Conservation (phyloP, 2,113 vertebrate species). For the Oophaga pumilio region DNA sequence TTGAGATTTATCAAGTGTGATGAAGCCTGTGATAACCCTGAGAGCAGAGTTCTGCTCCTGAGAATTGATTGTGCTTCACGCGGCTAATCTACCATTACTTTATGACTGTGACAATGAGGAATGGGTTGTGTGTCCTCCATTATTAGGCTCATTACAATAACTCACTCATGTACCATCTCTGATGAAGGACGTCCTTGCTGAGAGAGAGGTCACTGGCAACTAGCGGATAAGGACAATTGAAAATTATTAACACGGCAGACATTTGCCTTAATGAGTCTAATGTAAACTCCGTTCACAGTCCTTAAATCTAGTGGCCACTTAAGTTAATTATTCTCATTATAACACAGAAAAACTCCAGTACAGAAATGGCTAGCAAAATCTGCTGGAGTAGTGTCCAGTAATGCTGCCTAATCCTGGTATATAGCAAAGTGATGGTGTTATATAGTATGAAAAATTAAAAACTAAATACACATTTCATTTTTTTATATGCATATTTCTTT, state of each 20-base stretch:
- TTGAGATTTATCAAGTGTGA: background rate
- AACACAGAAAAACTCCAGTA: background rate
- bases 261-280: slow-evolving; percentile 8
- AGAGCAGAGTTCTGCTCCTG: background rate
- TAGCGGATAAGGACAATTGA: background rate
- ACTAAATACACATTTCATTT: too few species aligned
- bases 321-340: background rate
- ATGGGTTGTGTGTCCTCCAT: background rate
- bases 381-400: background rate
- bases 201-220: background rate
- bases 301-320: background rate
- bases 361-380: too few species aligned
- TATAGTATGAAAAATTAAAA: background rate
- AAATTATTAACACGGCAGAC: background rate
- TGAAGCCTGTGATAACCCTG: slow-evolving; percentile 13
- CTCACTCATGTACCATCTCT: background rate
- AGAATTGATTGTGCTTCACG: background rate
- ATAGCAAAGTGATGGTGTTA: background rate
- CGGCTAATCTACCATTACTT: background rate
- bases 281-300: background rate
- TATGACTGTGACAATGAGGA: slow-evolving; percentile 29
- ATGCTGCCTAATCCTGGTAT: background rate
- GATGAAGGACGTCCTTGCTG: slow-evolving; percentile 26
- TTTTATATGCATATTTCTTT: too few species aligned
- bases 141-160: slow-evolving; percentile 41